Evolutionary conservation across 2,113 vertebrate species (phyloP), one percentile per base, ranked within the genome.

Genomic region (Thamnophis sirtalis): DNA sequence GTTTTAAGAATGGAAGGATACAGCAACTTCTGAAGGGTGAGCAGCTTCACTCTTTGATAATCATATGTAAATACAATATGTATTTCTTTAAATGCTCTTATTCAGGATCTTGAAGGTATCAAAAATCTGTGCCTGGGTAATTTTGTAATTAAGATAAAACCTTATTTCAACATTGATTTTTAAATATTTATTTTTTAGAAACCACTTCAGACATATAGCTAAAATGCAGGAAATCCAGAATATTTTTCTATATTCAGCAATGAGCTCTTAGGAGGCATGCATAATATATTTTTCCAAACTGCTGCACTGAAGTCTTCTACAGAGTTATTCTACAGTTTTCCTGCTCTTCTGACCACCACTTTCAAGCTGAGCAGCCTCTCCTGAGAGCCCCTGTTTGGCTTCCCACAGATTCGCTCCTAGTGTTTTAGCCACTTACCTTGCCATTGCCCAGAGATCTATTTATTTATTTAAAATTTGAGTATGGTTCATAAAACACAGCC

Each of bases 1-100:
- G 92, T 92, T 94, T 95, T 94, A 93, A 68, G 93, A 92, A 88
- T 88, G 95, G 91, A 92, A 96, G 94, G 95, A 95, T 95, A 95
- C 92, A 95, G 93, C 68, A 91, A 84, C 90, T 94, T 95, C 92
- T 93, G 93, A 56, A 9, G 95, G 95, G 93, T 95, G 92, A 96
- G 93, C 94, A 95, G 92, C 94, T 88, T 91, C 92, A 95, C 95
- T 88, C 33, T 0, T 21, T 87, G 94, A 95, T 92, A 95, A 96
- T 95, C 93, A 91, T 56, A 91, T 91, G 92, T 87, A 50, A 80
- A 80, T 80, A 80, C 73, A 43, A 4, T 80, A 80, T 80, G 6
- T 43, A 43, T 43, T 80, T 80, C 73, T 80, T 80, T 19, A 43
- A 43, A 80, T 80, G 73, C 33, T 80, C 73, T 80, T 43, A 43